These are phyloP conservation scores for Collichthys lucidus DNA, from an alignment of 2,113 vertebrate genomes.

Conservation along the genomic window DNA sequence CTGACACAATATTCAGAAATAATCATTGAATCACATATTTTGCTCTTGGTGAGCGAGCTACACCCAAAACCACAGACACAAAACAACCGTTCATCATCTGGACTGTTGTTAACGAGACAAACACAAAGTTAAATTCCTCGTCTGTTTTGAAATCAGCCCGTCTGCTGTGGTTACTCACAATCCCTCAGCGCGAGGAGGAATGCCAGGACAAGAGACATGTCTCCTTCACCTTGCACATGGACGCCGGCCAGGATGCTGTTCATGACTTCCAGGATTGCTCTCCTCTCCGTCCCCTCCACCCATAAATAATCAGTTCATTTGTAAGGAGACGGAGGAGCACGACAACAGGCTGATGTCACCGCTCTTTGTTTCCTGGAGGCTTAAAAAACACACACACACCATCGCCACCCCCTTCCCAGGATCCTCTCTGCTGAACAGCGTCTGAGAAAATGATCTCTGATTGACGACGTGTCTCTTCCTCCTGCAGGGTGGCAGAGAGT, in stretches of 20 bases:
- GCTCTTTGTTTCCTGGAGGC: constrained; percentile 30
- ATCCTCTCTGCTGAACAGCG: constrained; percentile 11
- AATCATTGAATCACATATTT: constrained; percentile 45
- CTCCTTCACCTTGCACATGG: constrained; percentile 74
- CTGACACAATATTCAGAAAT: constrained; percentile 36
- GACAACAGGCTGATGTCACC: constrained; percentile 69
- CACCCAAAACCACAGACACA: constrained; percentile 60
- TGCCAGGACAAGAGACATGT: constrained; percentile 51
- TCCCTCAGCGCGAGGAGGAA: constrained; percentile 16
- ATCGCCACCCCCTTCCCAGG: constrained; percentile 1
- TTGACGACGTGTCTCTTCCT: constrained; percentile 52
- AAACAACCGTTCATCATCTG: constrained; percentile 52
- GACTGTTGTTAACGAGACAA: constrained; percentile 33
- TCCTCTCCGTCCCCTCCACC: constrained; percentile 23
- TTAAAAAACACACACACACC: constrained; percentile 21
- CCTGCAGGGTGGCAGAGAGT: constrained; percentile 45
- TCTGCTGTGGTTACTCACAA: constrained; percentile 53
- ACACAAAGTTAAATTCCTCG: constrained; percentile 58
- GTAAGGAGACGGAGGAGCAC: constrained; percentile 46
- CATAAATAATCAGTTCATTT: constrained; percentile 73
- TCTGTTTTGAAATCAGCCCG: constrained; percentile 56
- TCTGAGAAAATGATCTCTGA: constrained; percentile 52
- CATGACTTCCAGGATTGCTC: constrained; percentile 53
- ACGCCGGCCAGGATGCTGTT: constrained; percentile 69
- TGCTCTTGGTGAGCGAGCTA: constrained; percentile 18